Conservation (phyloP, 2,888 invertebrate genomes). For the Archips xylosteana region DNA sequence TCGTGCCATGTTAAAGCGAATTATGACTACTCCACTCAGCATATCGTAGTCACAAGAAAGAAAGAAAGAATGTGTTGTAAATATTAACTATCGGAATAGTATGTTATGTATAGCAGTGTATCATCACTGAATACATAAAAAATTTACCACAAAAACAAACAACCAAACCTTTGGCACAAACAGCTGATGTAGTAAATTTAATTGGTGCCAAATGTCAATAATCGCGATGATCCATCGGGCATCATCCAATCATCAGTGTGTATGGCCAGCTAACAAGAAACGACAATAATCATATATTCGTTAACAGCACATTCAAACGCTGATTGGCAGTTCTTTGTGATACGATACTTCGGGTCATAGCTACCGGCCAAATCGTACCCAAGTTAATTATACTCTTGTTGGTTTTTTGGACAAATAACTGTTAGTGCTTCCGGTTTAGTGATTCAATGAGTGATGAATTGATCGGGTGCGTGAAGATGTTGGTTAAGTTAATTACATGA, state of each 20-base stretch:
- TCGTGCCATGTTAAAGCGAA: too few relatives aligned
- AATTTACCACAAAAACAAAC: neutral
- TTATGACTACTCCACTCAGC: neutral
- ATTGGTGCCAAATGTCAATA: slow-evolving; percentile 59
- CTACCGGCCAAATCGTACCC: slow-evolving; percentile 72
- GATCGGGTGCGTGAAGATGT: slow-evolving; percentile 33
- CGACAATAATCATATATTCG: slow-evolving; percentile 72
- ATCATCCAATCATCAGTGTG: slow-evolving; percentile 47
- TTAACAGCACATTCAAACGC: slow-evolving; percentile 71
- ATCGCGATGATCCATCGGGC: slow-evolving; percentile 45
- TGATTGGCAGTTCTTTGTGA: slow-evolving; percentile 68
- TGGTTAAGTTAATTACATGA: slow-evolving; percentile 39
- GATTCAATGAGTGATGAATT: slow-evolving; percentile 35
- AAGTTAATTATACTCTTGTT: slow-evolving; percentile 69
- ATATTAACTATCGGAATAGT: neutral
- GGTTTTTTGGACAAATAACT: slow-evolving; percentile 64
- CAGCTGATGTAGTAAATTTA: slow-evolving; percentile 55
- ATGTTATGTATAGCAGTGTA: neutral
- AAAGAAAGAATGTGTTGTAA: neutral
- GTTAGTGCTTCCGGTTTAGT: slow-evolving; percentile 52
- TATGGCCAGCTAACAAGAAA: slow-evolving; percentile 65
- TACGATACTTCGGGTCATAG: slow-evolving; percentile 53
- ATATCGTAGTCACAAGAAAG: neutral
- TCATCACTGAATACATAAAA: neutral
- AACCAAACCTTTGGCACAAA: slow-evolving; percentile 35